phyloP scores from a whole-genome alignment of 2,113 vertebrate genomes.

The Puntigrus tetrazona region DNA sequence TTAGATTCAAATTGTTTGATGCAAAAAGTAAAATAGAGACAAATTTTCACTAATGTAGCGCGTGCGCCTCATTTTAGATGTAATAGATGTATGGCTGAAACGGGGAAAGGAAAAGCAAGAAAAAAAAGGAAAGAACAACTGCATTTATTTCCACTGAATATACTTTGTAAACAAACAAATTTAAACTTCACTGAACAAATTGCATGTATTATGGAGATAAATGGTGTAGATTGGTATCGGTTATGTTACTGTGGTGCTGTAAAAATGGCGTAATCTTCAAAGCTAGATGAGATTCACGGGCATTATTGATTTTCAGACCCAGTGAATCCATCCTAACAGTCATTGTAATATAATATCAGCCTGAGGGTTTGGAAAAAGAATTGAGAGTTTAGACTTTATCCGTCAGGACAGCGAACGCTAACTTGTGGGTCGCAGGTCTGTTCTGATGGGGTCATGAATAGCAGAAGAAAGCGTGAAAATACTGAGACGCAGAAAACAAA shows the following conservation, averaged over 20 bases:
- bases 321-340: conserved; percentile 22
- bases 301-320: conserved; percentile 26
- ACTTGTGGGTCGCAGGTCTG: neutral
- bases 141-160: neutral
- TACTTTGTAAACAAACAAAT: neutral
- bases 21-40: neutral
- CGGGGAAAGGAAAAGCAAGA: neutral
- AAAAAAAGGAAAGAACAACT: neutral
- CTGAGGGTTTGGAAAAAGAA: neutral
- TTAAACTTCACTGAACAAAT: conserved; percentile 1
- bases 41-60: neutral
- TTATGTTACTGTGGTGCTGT: conserved; percentile 5
- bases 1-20: neutral
- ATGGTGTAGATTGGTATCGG: conserved; percentile 16
- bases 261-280: conserved; percentile 32
- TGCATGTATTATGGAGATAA: conserved; percentile 20
- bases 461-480: neutral
- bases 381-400: neutral
- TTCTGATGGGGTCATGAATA: neutral
- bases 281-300: conserved; percentile 28
- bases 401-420: neutral
- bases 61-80: neutral
- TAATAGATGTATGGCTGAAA: neutral
- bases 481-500: neutral
- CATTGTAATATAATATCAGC: conserved; percentile 29